Base-by-base conservation (phyloP, 2,113 vertebrate species). In the Tenrec ecaudatus region DNA sequence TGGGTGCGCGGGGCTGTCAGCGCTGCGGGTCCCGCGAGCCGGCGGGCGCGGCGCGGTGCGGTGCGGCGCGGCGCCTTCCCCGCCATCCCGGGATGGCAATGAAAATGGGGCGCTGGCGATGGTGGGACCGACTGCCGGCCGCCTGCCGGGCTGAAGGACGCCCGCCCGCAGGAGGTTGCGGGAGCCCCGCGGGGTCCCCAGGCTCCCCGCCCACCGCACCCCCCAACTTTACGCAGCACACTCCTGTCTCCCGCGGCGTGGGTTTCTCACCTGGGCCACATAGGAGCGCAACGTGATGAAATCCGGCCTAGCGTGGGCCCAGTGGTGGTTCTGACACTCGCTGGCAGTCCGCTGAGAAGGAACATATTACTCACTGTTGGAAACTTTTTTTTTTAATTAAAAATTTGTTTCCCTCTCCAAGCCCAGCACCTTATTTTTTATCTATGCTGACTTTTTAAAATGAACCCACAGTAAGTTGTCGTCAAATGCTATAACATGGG, bases 11-110 rank as follows among this genome's bases (percentile, higher is more conserved):
- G 62, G 92, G 88, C 78, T 79, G 95, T 92, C 76, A 78, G 38
- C 8, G 76, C 66, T 23, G 25, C 66, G 33, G 3, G 19, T 82
- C 81, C 17, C 82, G 68, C 9, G 60, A 66, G 62, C 40, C 23
- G 85, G 94, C 94, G 96, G 95, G 95, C 95, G 95, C 96, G 95
- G 96, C 75, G n/a, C 79, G 95, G 96, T 75, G n/a, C 79, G 43
- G 43, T 10, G 43, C 43, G 43, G 43, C 43, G 43, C 14, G 3
- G 76, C 53, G 58, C 31, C 47, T 71, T 33, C 88, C 27, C 66
- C 15, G 2, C 1, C 84, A 71, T 27, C 68, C 82, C 4, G 0
- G 94, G 22, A n/a, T 25, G 73, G 66, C 66, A 3, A 58, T 29
- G 82, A 20, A 14, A 43, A 75, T 16, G 82, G 83, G 57, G 83